Base-by-base conservation (phyloP, 2,888 invertebrate species). In the Drosophila neutralis region DNA sequence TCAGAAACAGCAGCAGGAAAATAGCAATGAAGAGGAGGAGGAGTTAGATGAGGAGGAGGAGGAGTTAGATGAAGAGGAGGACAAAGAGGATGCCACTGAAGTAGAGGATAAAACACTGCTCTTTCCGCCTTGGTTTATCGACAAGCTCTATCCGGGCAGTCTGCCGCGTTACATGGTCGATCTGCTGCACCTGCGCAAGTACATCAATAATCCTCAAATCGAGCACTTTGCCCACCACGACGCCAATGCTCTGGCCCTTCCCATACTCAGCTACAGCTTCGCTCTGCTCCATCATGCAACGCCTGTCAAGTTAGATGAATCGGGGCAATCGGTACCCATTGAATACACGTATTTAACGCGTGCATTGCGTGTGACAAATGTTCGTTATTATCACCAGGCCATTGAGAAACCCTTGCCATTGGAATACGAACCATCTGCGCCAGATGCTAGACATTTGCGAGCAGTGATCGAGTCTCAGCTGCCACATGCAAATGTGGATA, bases 121-220 rank as follows among this genome's bases (percentile, higher is more conserved):
- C 0, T 92, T 94, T 69, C 95, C 96, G 0, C 90, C 93, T 7
- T 96, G 96, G 96, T 95, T 97, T 89, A 91, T 95, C 4, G 93
- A 95, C 40, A 94, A 95, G 70, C 95, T 96, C 68, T 94, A 95
- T 49, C 92, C 92, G 4, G 96, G 95, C 33, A 87, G 93, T 49
- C 94, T 96, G 76, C 95, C 97, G 0, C 93, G 95, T 11, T 94
- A 94, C 69, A 95, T 96, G 82, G 94, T 97, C 33, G 96, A 97
- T 89, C 94, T 97, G 21, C 92, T 95, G 65, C 94, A 94, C n/a
- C 94, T 95, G 45, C 94, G 95, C 69, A 93, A 95, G 53, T 95
- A 95, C 85, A 94, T 96, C 72, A 95, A 95, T 78, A 94, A 94
- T 58, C 95, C 96, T 0, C 96, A 96, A 93, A 94, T 96, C 8